Base-by-base conservation (phyloP, 92 coral and sea anemone species). In the Palythoa caribaeorum region DNA sequence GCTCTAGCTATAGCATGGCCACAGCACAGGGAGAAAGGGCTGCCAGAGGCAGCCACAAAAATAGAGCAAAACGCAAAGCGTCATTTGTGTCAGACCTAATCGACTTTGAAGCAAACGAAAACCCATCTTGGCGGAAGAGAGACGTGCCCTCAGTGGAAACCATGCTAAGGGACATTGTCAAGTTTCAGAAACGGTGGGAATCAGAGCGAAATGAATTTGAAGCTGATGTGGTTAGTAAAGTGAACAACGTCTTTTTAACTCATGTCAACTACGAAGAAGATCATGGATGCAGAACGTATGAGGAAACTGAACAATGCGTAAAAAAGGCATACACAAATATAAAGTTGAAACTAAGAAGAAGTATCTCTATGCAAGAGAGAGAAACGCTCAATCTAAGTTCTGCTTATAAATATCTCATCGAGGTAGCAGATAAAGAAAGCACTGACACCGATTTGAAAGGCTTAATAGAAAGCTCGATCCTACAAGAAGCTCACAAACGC, bases 351-450 rank as follows among this genome's bases (percentile, higher is more conserved):
- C 51, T 79, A 59, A 21, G 47, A n/a, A 50, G 86, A 73, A 52
- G 52, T 6, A 62, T 89, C 38, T 87, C 92, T 3, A 38, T 90
- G 69, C 78, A 91, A 88, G 94, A 91, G 76, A 90, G 79, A 83
- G 98, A 94, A 90, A 96, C 98, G 6, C 38, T 93, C 9, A 96
- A 96, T 77, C 36, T 96, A 39, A 54, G 47, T 20, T 53, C 87
- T 1, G 98, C 98, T 37, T 92, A 90, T 80, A 8, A 68, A 60
- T 80, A 77, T 74, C 89, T 96, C 28, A 11, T 35, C 2, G 77
- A 72, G 9, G 0, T 62, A 78, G 84, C 84, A 48, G 83, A 88
- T 11, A 28, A 50, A 6, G 87, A 79, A 36, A 13, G 38, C 6
- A 21, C 28, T 0, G 28, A 12, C 10, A 13, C 71, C 16, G 68